These are phyloP conservation scores for Pseudoips prasinana DNA, from an alignment of 2,888 invertebrate genomes.

Conservation along the genomic window DNA sequence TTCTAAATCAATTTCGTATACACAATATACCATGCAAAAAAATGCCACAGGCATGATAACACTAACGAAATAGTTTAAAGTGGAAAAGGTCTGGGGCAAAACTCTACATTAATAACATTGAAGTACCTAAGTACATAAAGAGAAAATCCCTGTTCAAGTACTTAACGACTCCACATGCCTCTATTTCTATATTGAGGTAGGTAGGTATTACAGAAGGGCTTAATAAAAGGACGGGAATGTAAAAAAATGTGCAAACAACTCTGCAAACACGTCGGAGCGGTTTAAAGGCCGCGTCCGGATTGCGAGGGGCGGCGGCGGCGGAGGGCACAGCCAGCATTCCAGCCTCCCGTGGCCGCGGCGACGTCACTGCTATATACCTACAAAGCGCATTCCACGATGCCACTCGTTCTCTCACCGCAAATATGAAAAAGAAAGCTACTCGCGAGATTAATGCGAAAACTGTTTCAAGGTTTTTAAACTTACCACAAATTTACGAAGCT, in stretches of 20 bases:
- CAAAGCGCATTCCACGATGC: constrained; percentile 54
- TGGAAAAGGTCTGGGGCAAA: no score
- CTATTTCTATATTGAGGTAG: constrained; percentile 34
- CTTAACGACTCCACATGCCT: constrained; percentile 9
- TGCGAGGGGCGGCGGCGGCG: constrained; percentile 69
- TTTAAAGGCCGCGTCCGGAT: constrained; percentile 80
- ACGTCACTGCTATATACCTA: constrained; percentile 61
- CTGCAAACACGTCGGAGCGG: constrained; percentile 79
- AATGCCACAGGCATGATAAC: no score
- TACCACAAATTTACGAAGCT: neutral
- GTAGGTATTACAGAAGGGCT: constrained; percentile 55
- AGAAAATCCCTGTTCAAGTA: constrained; percentile 10
- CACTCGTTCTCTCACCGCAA: constrained; percentile 45
- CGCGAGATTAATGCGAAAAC: neutral
- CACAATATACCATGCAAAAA: no score
- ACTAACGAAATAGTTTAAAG: no score
- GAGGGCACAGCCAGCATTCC: constrained; percentile 71
- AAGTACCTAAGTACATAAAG: constrained; percentile 9
- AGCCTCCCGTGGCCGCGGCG: constrained; percentile 62
- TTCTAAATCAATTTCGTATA: no score
- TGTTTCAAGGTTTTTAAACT: neutral
- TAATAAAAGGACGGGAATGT: constrained; percentile 76
- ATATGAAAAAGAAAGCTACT: constrained; percentile 38
- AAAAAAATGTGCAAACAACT: constrained; percentile 82
- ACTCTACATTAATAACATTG: constrained; percentile 1